Base-by-base conservation (phyloP, 2,113 vertebrate species). In the Tragulus kanchil region DNA sequence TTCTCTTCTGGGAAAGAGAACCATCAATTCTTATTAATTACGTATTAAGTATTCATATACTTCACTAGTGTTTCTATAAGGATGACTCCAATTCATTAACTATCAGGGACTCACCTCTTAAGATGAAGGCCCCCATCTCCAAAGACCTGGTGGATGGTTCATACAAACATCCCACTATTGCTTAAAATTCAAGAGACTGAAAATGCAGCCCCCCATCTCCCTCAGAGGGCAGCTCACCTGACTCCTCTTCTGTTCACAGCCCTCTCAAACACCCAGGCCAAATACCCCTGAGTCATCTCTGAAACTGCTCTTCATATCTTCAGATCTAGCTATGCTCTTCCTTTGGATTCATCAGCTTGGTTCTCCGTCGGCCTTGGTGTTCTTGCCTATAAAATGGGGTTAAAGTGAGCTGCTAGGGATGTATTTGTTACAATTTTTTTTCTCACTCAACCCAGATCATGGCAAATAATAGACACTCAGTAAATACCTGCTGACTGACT, bases 351-450 rank as follows among this genome's bases (percentile, higher is more conserved):
- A 36, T 58, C 86, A 73, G 3, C 45, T 78, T 67, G 56, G 2
- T 31, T 77, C 58, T 79, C 71, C 71, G n/a, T 83, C 64, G 69
- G 36, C 59, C 69, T 81, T 93, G 54, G 69, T 91, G 87, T 88
- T 56, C 28, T 83, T 23, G 71, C 17, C 13, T 82, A 3, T 69
- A 92, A 64, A 79, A 83, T 64, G 42, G 5, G 5, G 19, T 61
- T 82, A 21, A 89, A 90, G 56, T n/a, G 45, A 59, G 13, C 56
- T 59, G 5, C 19, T 45, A 3, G 28, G 52, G 36, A 4, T 26
- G 28, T 54, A 17, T 14, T 56, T 61, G 52, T 28, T 50, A 14
- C 3, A 36, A 11, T 28, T 48, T 56, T 64, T 48, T 90, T 67
- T 59, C 28, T 88, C 7, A 31, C 23, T 85, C 58, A 81, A n/a